These are phyloP conservation scores for Taenaris catops DNA, from an alignment of 2,888 invertebrate species.

Conservation along the genomic window DNA sequence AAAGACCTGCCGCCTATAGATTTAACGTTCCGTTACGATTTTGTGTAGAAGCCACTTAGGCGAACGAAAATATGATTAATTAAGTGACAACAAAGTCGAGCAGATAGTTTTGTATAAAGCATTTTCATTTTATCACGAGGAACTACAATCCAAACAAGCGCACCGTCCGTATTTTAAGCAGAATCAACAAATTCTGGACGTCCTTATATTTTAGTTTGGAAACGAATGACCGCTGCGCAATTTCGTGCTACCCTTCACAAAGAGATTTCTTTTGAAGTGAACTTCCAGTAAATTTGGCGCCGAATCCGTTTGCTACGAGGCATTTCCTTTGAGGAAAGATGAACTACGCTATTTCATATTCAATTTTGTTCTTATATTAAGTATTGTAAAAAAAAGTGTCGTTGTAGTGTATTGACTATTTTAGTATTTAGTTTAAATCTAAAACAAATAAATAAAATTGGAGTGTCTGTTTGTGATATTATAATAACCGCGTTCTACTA, in stretches of 20 bases:
- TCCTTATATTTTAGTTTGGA: slow-evolving; percentile 10
- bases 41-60: no score
- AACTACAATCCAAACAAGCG: slow-evolving; percentile 4
- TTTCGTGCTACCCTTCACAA: slow-evolving; percentile 23
- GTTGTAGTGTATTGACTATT: no score
- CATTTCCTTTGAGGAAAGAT: slow-evolving; percentile 20
- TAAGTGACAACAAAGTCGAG: no score
- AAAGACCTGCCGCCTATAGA: no score
- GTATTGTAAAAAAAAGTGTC: no score
- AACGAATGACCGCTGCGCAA: slow-evolving; percentile 30
- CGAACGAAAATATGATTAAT: no score
- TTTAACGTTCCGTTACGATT: no score
- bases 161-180: slow-evolving; percentile 5
- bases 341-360: slow-evolving; percentile 15
- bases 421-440: no score
- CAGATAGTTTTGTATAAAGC: neutral
- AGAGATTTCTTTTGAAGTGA: slow-evolving; percentile 44
- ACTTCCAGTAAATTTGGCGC: slow-evolving; percentile 47
- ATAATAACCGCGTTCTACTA: no score
- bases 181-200: slow-evolving; percentile 7
- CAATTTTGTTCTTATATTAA: no score
- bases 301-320: slow-evolving; percentile 23
- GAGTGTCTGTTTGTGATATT: no score
- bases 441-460: no score
- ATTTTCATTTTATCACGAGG: slow-evolving; percentile 4